Evolutionary conservation across 2,797 vertebrate species (phyloP).

Genomic region (Acanthis flammea): DNA sequence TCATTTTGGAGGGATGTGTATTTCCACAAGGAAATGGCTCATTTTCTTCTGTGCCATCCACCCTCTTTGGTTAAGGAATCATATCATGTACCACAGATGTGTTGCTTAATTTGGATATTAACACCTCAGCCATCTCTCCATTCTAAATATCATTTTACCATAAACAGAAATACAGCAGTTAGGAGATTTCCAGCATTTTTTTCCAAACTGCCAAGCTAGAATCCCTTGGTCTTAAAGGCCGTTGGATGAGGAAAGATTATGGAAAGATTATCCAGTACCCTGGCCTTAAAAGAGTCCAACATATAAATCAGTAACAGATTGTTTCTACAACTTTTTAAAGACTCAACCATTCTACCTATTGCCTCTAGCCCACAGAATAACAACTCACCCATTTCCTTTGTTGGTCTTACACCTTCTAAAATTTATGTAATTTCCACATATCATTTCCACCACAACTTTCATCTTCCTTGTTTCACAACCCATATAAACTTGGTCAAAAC

Average conservation of each 20-base stretch:
- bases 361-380: background rate
- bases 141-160: background rate
- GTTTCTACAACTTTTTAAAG: background rate
- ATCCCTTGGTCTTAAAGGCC: background rate
- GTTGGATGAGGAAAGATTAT: background rate
- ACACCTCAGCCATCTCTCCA: background rate
- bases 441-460: background rate
- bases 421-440: background rate
- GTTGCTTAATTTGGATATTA: background rate
- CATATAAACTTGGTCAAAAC: background rate
- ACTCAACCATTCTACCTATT: background rate
- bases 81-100: rapidly evolving
- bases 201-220: background rate
- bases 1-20: background rate
- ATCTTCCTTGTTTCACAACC: background rate
- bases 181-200: background rate
- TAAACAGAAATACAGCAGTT: background rate
- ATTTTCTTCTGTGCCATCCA: background rate
- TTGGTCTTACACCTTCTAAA: background rate
- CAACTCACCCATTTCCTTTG: background rate
- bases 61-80: background rate
- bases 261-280: background rate
- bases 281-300: background rate
- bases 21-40: background rate
- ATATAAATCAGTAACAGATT: background rate